Evolutionary conservation across 1,140 invertebrate species (phyloP), one percentile per base, ranked within the genome.

Genomic region (Medauroidea extradentata): DNA sequence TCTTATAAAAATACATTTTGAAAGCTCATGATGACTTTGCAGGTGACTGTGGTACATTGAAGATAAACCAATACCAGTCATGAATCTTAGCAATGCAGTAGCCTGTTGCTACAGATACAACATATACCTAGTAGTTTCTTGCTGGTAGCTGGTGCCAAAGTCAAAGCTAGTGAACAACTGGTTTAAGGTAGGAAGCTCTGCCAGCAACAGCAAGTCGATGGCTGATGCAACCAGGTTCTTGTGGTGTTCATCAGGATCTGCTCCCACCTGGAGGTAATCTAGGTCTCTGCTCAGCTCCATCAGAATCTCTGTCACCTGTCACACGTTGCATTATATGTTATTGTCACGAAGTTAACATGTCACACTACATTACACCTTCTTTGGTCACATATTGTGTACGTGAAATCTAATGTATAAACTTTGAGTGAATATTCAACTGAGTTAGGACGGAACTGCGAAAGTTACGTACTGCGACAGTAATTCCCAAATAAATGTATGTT

Each of bases 91-190:
- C n/a, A n/a, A n/a, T n/a, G n/a, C n/a, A n/a, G n/a, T n/a, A n/a
- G n/a, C 8, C 44, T 48, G 16, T 48, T 9, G 16, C 23, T 9
- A 8, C 24, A 52, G 11, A 59, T 63, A 59, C n/a, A n/a, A n/a
- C n/a, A n/a, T n/a, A n/a, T 60, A 72, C 70, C 70, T 75, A 23
- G 82, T 79, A 0, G 83, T 85, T 64, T 85, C 83, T 64, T 83
- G 75, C 2, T 79, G 75, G 61, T 85, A 85, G 46, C 82, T 84
- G 0, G 83, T 85, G 2, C 83, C 83, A 2, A 85, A 68, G 13
- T 80, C 78, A 9, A 85, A 71, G 46, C 81, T 78, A 1, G 76
- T 71, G 62, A 83, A 82, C 0, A 83, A 70, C 25, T 75, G 72
- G 1, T 74, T 73, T 13, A 85, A 71, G 1, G 77, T 78, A 0